These are phyloP conservation scores for Zaprionus ghesquierei DNA, from an alignment of 1,140 invertebrate genomes.

Conservation along the genomic window DNA sequence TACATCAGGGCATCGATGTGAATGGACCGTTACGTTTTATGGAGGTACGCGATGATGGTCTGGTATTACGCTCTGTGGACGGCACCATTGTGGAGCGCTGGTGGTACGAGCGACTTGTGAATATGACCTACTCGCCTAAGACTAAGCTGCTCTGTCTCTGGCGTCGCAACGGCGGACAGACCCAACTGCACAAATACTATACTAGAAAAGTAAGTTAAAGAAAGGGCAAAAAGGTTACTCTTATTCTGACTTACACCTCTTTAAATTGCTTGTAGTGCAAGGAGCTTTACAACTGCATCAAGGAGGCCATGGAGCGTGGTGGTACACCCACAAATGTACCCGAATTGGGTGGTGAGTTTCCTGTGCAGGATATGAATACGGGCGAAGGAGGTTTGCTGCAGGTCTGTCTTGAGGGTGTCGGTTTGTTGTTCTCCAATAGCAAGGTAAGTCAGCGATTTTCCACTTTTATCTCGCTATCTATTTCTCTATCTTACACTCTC, in stretches of 20 bases:
- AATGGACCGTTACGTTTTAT: conserved; percentile 97
- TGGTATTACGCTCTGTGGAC: conserved; percentile 93
- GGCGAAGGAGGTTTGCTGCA: conserved; percentile 98
- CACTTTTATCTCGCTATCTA: conserved; percentile 28
- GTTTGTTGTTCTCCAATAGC: conserved; percentile 98
- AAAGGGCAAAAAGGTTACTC: not conserved
- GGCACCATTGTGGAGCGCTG: conserved; percentile 97
- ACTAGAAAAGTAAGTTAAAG: conserved; percentile 94
- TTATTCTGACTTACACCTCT: not conserved
- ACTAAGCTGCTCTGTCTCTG: conserved; percentile 98
- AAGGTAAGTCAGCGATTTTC: conserved; percentile 89
- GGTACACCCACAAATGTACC: conserved; percentile 90
- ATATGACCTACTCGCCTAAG: conserved; percentile 99
- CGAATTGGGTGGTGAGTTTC: conserved; percentile 99
- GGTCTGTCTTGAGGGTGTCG: conserved; percentile 99
- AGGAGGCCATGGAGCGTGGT: conserved; percentile 98
- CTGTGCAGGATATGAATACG: conserved; percentile 97
- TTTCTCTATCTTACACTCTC: conserved; percentile 13
- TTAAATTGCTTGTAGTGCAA: conserved; percentile 90
- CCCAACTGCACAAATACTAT: conserved; percentile 99
- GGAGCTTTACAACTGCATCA: conserved; percentile 99
- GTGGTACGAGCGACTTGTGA: conserved; percentile 99
- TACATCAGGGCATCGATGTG: conserved; percentile 96
- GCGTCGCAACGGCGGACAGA: conserved; percentile 92
- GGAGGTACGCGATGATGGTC: conserved; percentile 98